Percentiles rank a stretch among this genome's conserved stretches.
These are phyloP conservation scores for Hiodon tergisus DNA, from an alignment of 2,113 vertebrate species.

Conservation along the genomic window DNA sequence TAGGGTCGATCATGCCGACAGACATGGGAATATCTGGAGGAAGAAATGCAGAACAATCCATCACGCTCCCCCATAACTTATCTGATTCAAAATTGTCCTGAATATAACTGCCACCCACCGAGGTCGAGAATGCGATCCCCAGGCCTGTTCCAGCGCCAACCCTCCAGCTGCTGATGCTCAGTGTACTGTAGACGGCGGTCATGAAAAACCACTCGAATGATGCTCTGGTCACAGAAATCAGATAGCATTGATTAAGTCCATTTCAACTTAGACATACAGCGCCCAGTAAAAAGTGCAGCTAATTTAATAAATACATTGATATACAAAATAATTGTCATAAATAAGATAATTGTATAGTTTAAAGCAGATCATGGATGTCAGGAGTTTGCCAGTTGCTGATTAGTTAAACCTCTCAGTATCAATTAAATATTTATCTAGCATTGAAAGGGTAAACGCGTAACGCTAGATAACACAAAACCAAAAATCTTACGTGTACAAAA, in stretches of 20 bases:
- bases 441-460: no score
- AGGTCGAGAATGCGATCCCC: slow-evolving; percentile 93
- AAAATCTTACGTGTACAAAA: neutral
- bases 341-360: no score
- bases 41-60: neutral
- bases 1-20: slow-evolving; percentile 90
- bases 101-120: slow-evolving; percentile 60
- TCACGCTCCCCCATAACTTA: neutral
- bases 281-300: neutral
- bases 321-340: no score
- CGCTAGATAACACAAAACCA: no score
- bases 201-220: slow-evolving; percentile 92
- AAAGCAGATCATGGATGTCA: neutral
- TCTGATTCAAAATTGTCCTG: neutral
- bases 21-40: slow-evolving; percentile 93
- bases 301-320: neutral
- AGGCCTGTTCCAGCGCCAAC: slow-evolving; percentile 93
- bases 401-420: neutral
- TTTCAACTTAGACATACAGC: neutral
- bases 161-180: slow-evolving; percentile 94
- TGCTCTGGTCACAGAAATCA: slow-evolving; percentile 69
- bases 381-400: neutral
- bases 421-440: neutral
- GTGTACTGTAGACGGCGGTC: slow-evolving; percentile 93
- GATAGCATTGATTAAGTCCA: neutral